These are phyloP conservation scores for Palloptera scutellata DNA, from an alignment of 2,888 invertebrate species.

Conservation along the genomic window DNA sequence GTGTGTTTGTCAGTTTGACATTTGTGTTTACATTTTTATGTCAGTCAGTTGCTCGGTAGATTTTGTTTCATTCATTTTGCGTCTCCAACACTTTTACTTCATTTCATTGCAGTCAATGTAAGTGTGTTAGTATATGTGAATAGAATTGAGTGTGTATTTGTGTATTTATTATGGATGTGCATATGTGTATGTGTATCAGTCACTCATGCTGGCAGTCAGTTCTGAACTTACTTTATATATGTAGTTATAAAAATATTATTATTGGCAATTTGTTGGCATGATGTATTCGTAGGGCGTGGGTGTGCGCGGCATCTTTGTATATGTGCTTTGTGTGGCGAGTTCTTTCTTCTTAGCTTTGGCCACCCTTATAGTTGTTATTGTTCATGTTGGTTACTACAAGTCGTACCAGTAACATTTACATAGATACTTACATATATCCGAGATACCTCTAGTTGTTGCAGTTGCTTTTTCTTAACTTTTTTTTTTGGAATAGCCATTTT, in stretches of 20 bases:
- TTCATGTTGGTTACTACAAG: neutral
- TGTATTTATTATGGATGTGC: conserved; percentile 22
- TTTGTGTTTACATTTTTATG: conserved; percentile 50
- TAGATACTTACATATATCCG: neutral
- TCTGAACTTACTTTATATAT: too few species aligned
- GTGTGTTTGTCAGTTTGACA: conserved; percentile 54
- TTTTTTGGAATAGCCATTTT: neutral
- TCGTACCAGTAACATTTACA: neutral
- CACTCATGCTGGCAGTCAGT: conserved; percentile 40
- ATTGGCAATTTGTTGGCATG: neutral
- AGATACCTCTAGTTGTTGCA: neutral
- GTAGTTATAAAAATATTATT: neutral
- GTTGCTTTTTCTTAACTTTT: neutral
- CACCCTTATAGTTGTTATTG: neutral
- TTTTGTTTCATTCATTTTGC: conserved; percentile 9
- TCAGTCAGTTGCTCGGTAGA: conserved; percentile 49
- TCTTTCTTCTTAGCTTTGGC: neutral
- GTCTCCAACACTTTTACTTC: too few species aligned
- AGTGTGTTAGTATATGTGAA: neutral
- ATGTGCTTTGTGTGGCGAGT: conserved; percentile 8
- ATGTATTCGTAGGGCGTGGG: neutral
- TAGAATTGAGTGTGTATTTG: conserved; percentile 23
- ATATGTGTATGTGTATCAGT: conserved; percentile 47
- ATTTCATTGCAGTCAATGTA: neutral
- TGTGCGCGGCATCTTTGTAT: neutral